Base-by-base conservation (phyloP, 2,888 invertebrate genomes). In the Limnephilus auricula region DNA sequence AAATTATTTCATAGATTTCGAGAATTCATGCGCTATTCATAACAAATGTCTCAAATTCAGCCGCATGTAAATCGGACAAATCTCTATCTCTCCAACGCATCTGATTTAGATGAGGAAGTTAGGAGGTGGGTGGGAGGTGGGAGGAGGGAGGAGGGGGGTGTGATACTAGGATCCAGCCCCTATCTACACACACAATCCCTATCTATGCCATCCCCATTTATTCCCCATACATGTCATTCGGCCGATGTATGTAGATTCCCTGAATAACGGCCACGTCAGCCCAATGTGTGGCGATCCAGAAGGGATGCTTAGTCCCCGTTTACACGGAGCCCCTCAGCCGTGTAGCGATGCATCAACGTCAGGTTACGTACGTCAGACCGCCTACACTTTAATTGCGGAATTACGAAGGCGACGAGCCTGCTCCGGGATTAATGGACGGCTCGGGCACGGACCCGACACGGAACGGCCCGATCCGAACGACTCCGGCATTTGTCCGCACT, bases 311-410 rank as follows among this genome's bases (percentile, higher is more conserved):
- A 80, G 85, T 32, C 90, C 90, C 84, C 91, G 79, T 45, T 92
- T 40, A 65, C 65, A 65, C 65, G 65, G 65, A 65, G 65, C 65
- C 90, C 65, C 79, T 45, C 34, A 79, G 84, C 89, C 95, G 93
- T 96, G 96, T 96, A 96, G 95, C 95, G 95, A 96, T 96, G 95
- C 95, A 96, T 96, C 96, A 96, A 95, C 96, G 96, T 96, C 96
- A 96, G 94, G 94, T 95, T 93, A 93, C 95, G 94, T 95, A 94
- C 94, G 82, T 82, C 88, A 83, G 90, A 92, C 89, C 90, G 92
- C 90, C 90, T 91, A 90, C 92, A 89, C 92, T 91, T 91, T 92
- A 92, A 92, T 92, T 92, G 92, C 91, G 91, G 92, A 82, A 92
- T 92, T 92, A 92, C 82, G 91, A 79, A 40, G 45, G 89, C 86